Evolutionary conservation across 2,888 invertebrate species (phyloP), one percentile per base, ranked within the genome.

Genomic region (Sipha maydis): DNA sequence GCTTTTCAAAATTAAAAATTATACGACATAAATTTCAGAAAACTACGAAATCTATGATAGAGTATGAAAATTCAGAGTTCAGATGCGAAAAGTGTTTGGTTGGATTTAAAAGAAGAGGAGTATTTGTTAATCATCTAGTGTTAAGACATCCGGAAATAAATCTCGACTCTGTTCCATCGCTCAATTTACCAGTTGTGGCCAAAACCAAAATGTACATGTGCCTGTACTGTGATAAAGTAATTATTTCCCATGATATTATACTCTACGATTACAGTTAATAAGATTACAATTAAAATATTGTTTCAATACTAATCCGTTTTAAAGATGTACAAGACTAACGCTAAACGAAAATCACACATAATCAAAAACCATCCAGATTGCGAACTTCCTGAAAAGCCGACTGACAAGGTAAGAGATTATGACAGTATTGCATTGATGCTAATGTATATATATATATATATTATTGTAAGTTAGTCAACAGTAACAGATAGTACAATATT

Each of bases 71-170:
- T 48, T 76, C 82, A 3, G 80, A 48, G n/a, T 96, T 95, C 92
- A 96, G 96, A 91, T 96, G 96, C 91, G 94, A 95, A 90, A 93
- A 93, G 82, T 96, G 96, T 92, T 92, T 95, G 91, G 92, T 96
- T 54, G 95, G 96, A 90, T 96, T 96, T 91, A 95, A 97, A 93
- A 93, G 97, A 86, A 94, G 97, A 90, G 97, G 97, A 3, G 96
- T 96, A 95, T 92, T 96, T 76, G 96, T 96, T 5, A 97, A 97
- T 92, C 97, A 97, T 92, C 92, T 97, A 90, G 96, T 95, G 89
- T 96, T 96, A 91, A 92, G 95, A 90, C 95, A 96, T 93, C 94
- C 95, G 48, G 93, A 94, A 86, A 93, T 95, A 78, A 92, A 93
- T 67, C 94, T 94, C 0, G 94, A 94, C 90, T 93, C 95, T 1